Evolutionary conservation across 1,140 invertebrate species (phyloP), one percentile per base, ranked within the genome.

Genomic region (Neotoxoptera formosana): DNA sequence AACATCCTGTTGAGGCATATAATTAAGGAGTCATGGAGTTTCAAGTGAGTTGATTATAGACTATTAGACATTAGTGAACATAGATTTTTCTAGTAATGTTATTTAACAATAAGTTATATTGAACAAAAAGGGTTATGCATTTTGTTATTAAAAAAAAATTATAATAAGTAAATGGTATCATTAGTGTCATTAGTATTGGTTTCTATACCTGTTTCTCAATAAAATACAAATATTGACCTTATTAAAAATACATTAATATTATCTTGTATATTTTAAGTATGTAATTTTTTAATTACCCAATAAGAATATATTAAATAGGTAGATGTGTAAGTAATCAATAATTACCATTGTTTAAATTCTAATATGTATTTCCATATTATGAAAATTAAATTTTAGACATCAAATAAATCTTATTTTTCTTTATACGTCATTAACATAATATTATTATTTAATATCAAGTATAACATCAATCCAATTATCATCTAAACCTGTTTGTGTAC

Each of bases 1-100:
- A 92, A 83, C 45, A 92, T 91, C 45, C 90, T 81, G 67, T 92
- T 83, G n/a, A 51, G 14, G 7, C 45, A 53, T 48, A 76, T 36
- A 76, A 34, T 81, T 83, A 92, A 92, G 67, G 48, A 92, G 67
- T 41, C 41, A 92, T 92, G 90, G 90, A 92, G 67, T 92, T 76
- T 83, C 60, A 83, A 83, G 90, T 92, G n/a, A 92, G 90, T 92
- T 51, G 9, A 83, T 51, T 48, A 60, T 47, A 41, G 21, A 11
- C 30, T 67, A 90, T 36, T 67, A 90, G 9, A 90, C 36, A 51
- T 53, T 36, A 36, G n/a, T 20, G 0, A 36, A 56, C 21, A 8
- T 7, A 56, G 51, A 41, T 36, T 41, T 56, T 14, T 36, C 51
- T 36, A 56, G 25, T 89, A 34, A 34, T 88, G 34, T 88, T 87